Percentiles rank a stretch among this genome's conserved stretches.
These are phyloP conservation scores for Neodiprion pinetum DNA, from an alignment of 1,140 invertebrate species.

Conservation along the genomic window DNA sequence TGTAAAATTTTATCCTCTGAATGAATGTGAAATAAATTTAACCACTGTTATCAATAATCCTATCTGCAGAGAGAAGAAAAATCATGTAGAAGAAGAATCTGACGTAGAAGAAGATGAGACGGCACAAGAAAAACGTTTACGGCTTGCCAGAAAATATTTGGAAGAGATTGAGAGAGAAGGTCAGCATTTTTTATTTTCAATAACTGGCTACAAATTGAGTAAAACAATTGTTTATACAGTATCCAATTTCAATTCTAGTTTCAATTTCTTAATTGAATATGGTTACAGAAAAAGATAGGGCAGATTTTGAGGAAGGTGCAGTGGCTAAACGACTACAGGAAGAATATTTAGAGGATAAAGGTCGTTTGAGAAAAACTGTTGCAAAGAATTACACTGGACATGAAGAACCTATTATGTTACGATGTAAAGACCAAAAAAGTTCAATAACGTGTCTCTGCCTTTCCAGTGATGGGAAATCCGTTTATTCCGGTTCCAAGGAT, in stretches of 20 bases:
- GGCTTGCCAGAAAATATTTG: slow-evolving; percentile 88
- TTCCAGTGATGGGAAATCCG: slow-evolving; percentile 74
- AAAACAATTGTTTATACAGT: slow-evolving; percentile 14
- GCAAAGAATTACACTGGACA: slow-evolving; percentile 71
- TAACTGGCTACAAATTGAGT: slow-evolving; percentile 18
- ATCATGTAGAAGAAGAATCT: slow-evolving; percentile 54
- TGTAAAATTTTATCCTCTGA: neutral
- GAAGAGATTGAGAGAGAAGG: slow-evolving; percentile 83
- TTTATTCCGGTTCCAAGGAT: slow-evolving; percentile 90
- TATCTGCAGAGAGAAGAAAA: slow-evolving; percentile 22
- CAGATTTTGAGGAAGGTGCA: slow-evolving; percentile 72
- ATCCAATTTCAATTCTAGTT: slow-evolving; percentile 24
- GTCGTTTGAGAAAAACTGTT: slow-evolving; percentile 76
- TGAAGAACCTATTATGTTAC: slow-evolving; percentile 64
- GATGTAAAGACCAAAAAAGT: slow-evolving; percentile 77
- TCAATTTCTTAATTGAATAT: slow-evolving; percentile 18
- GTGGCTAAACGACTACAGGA: slow-evolving; percentile 78
- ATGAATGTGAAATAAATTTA: too few species aligned
- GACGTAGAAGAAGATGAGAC: slow-evolving; percentile 80
- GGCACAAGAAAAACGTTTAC: slow-evolving; percentile 86
- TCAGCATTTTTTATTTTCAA: slow-evolving; percentile 36
- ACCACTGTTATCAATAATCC: neutral
- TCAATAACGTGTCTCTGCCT: slow-evolving; percentile 85
- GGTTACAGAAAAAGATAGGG: slow-evolving; percentile 69
- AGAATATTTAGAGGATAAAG: slow-evolving; percentile 86